Conservation (phyloP, 1,140 invertebrate genomes). For the Bombus superbus region DNA sequence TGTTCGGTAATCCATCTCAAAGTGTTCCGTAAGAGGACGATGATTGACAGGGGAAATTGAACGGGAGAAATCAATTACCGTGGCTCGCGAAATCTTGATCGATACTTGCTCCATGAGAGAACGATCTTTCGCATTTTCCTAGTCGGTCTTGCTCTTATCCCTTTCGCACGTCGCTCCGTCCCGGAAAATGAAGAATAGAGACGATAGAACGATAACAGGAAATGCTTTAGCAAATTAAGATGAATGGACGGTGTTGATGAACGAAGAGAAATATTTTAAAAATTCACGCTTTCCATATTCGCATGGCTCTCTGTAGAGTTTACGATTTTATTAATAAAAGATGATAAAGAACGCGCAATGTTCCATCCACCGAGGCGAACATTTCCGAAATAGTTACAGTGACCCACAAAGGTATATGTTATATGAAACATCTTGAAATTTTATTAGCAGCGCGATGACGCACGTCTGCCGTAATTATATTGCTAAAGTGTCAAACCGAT, state of each 20-base stretch:
- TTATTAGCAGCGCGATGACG: neutral
- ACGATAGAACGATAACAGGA: neutral
- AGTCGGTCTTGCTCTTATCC: neutral
- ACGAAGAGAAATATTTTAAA: conserved; percentile 28
- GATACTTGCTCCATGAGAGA: neutral
- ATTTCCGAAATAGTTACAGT: neutral
- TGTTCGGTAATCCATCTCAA: conserved; percentile 26
- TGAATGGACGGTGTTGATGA: conserved; percentile 41
- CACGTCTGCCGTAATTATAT: neutral
- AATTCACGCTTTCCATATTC: neutral
- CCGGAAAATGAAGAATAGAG: conserved; percentile 4
- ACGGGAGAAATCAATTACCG: conserved; percentile 65
- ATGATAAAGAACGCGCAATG: neutral
- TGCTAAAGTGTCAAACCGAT: neutral
- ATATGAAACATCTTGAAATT: neutral
- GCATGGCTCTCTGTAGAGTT: too few species aligned
- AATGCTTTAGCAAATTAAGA: conserved; percentile 40
- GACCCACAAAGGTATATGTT: neutral
- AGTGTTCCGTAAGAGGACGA: neutral
- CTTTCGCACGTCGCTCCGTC: neutral
- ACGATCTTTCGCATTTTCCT: conserved; percentile 14
- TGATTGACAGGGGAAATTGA: conserved; percentile 64
- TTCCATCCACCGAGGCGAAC: neutral
- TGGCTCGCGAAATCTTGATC: conserved; percentile 29
- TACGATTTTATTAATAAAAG: neutral